Base-by-base conservation (phyloP, 2,797 vertebrate genomes). In the Eidolon dupreanum region DNA sequence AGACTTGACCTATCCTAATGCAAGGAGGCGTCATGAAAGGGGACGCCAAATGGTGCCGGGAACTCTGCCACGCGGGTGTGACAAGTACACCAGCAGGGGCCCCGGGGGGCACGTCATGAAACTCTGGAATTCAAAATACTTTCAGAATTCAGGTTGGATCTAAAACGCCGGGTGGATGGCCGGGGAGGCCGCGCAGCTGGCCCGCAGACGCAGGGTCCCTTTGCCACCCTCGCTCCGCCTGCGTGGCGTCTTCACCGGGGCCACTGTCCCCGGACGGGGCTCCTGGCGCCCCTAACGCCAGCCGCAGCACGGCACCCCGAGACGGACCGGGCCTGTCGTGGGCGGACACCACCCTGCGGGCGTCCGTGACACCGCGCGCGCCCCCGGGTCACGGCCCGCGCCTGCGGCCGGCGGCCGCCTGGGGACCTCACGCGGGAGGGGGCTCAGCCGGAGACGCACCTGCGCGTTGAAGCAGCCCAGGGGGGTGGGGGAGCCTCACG, bases 241-340 rank as follows among this genome's bases (percentile, higher is more conserved):
- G 93, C 94, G 10, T 19, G 26, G 73, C 31, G 71, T 90, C 70
- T 28, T 28, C 93, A 51, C 13, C 43, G 46, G 1, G 91, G 51
- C 22, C 24, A 31, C 93, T 91, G 96, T 96, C 74, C 87, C 16
- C 38, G 86, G 84, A 71, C 90, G 88, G 93, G 84, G 81, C 94
- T 55, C 41, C n/a, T 8, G 51, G 16, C 70, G 84, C 93, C 19
- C 38, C 93, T 43, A 26, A 26, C 75, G 6, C 6, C 1, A 46
- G 71, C 31, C 68, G 43, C 15, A 2, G 20, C 0, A 3, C 63
- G 17, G 6, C 26, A 73, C 95, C 43, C 95, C 36, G 8, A 17
- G 70, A 94, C 43, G 86, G 96, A 82, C 92, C 70, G 49, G 93
- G 88, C 88, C 90, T 97, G 96, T 93, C 94, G 82, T 94, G 26